Conservation (phyloP, 2,797 vertebrate genomes). For the Syndactyla subalaris region DNA sequence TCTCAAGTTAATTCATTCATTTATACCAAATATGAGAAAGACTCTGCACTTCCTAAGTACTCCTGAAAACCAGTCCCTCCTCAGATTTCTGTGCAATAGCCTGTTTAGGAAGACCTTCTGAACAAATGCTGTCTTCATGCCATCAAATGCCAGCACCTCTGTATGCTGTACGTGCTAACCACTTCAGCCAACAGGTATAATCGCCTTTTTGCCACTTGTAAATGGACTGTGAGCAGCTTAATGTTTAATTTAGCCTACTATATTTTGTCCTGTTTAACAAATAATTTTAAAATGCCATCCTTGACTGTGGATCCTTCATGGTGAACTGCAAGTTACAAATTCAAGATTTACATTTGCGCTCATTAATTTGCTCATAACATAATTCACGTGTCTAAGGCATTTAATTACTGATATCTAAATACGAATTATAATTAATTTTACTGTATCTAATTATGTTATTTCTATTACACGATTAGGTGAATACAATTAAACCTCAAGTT, state of each 20-base stretch:
- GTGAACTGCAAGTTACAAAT: background rate
- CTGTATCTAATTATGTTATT: background rate
- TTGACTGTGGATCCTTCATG: background rate
- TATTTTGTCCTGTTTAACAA: background rate
- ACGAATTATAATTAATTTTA: background rate
- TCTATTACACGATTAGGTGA: background rate
- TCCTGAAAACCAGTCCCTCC: background rate
- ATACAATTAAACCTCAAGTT: background rate
- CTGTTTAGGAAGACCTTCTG: background rate
- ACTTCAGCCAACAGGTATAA: background rate
- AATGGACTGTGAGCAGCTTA: background rate
- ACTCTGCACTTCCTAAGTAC: background rate
- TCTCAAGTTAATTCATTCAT: background rate
- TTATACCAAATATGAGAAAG: background rate
- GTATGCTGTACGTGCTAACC: rapidly evolving
- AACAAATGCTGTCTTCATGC: background rate
- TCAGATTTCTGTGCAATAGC: background rate
- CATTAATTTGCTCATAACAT: background rate
- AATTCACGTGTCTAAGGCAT: background rate
- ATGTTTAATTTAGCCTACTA: background rate
- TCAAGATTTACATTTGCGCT: background rate
- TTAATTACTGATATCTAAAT: background rate
- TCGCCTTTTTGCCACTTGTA: background rate
- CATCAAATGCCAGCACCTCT: background rate
- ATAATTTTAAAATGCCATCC: background rate